These are phyloP conservation scores for Drosophila varians DNA, from an alignment of 1,140 invertebrate species.

Conservation along the genomic window DNA sequence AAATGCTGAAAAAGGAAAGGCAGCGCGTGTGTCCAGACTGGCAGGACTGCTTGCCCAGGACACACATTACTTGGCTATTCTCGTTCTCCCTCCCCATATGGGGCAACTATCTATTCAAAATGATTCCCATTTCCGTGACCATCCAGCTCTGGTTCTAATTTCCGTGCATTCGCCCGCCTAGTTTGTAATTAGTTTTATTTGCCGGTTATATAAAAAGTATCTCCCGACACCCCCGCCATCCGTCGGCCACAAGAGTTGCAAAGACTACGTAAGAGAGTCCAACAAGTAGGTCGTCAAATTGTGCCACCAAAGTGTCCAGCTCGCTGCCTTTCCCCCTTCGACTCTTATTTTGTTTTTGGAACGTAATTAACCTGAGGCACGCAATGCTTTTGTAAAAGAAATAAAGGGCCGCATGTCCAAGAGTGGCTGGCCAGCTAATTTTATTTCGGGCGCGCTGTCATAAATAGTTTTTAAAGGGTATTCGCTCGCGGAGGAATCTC, in stretches of 20 bases:
- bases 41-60: constrained; percentile 2
- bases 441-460: constrained; percentile 42
- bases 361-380: constrained; percentile 59
- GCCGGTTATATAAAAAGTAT: constrained; percentile 26
- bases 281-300: constrained; percentile 63
- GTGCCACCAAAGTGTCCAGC: constrained; percentile 1
- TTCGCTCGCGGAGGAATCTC: constrained; percentile 26
- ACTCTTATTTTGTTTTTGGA: constrained; percentile 14
- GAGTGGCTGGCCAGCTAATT: constrained; percentile 17
- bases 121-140: constrained; percentile 38
- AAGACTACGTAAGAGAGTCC: constrained; percentile 34
- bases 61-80: constrained; percentile 17
- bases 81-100: not conserved
- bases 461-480: constrained; percentile 39
- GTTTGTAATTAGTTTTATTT: constrained; percentile 54
- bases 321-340: not conserved
- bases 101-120: constrained; percentile 29
- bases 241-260: constrained; percentile 16
- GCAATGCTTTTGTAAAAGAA: constrained; percentile 55
- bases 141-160: constrained; percentile 34
- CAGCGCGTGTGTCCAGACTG: constrained; percentile 29
- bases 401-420: constrained; percentile 1
- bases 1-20: constrained; percentile 43
- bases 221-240: not conserved
- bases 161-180: constrained; percentile 27